Evolutionary conservation across 2,888 invertebrate species (phyloP).

Genomic region (Sclerodermus sp.): DNA sequence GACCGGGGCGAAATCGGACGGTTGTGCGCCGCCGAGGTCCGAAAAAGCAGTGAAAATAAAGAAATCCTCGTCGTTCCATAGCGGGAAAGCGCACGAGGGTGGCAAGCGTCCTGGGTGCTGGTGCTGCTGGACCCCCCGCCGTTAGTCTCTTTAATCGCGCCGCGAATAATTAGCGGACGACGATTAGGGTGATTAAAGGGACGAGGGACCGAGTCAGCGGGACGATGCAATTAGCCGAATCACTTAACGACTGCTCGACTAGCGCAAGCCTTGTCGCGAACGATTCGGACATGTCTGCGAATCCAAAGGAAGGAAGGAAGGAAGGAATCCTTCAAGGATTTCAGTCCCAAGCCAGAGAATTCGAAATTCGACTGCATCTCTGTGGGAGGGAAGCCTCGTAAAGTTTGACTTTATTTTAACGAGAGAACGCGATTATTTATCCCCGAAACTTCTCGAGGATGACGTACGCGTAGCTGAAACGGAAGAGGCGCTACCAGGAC

Average conservation of each 20-base stretch:
- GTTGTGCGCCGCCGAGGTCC: too few species aligned
- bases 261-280: conserved; percentile 19
- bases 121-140: conserved; percentile 19
- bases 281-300: neutral
- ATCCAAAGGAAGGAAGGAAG: too few species aligned
- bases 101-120: conserved; percentile 11
- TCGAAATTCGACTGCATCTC: too few species aligned
- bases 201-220: conserved; percentile 29
- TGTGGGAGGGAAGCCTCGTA: too few species aligned
- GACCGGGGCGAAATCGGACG: conserved; percentile 11
- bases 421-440: too few species aligned
- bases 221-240: conserved; percentile 48
- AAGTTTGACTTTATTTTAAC: too few species aligned
- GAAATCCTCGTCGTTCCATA: conserved; percentile 22
- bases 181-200: conserved; percentile 50
- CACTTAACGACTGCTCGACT: conserved; percentile 39
- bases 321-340: too few species aligned
- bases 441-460: too few species aligned
- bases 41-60: conserved; percentile 23
- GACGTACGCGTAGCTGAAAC: too few species aligned
- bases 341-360: too few species aligned
- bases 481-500: too few species aligned
- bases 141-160: conserved; percentile 48
- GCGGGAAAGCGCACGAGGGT: conserved; percentile 23
- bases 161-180: conserved; percentile 48